phyloP scores from a whole-genome alignment of 2,888 invertebrate genomes.

The Dromius quadrimaculatus region DNA sequence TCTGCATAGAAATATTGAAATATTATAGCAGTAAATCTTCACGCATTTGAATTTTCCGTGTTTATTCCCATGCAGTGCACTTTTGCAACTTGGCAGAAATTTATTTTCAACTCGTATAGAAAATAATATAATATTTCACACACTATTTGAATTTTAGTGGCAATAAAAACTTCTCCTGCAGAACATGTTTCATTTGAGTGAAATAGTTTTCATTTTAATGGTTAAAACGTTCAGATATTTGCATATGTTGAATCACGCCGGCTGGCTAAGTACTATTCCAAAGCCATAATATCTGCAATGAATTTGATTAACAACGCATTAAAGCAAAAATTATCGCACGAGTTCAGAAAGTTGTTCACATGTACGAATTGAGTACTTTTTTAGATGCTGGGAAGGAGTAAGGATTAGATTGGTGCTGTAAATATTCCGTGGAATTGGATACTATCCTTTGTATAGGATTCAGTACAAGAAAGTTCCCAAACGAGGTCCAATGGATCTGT shows the following conservation, averaged over 20 bases:
- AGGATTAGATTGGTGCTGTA: too few relatives aligned
- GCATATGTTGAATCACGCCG: background rate
- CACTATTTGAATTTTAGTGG: background rate
- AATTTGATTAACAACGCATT: background rate
- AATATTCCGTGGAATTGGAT: too few relatives aligned
- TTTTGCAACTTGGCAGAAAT: background rate
- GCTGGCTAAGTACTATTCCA: background rate
- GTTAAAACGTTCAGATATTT: background rate
- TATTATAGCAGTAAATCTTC: too few relatives aligned
- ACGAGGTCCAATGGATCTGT: too few relatives aligned
- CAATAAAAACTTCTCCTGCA: background rate
- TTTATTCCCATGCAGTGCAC: too few relatives aligned
- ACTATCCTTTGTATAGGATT: too few relatives aligned
- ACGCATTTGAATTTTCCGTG: too few relatives aligned
- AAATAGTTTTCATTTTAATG: constrained; percentile 3
- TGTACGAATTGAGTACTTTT: too few relatives aligned
- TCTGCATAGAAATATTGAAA: too few relatives aligned
- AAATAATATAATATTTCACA: constrained; percentile 15
- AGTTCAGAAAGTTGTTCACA: background rate
- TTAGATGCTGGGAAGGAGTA: too few relatives aligned
- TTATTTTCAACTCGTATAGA: background rate
- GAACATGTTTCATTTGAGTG: constrained; percentile 4
- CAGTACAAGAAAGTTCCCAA: too few relatives aligned
- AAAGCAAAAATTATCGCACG: background rate
- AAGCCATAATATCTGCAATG: background rate